Evolutionary conservation across 2,113 vertebrate species (phyloP).

Genomic region (Xiphophorus couchianus): DNA sequence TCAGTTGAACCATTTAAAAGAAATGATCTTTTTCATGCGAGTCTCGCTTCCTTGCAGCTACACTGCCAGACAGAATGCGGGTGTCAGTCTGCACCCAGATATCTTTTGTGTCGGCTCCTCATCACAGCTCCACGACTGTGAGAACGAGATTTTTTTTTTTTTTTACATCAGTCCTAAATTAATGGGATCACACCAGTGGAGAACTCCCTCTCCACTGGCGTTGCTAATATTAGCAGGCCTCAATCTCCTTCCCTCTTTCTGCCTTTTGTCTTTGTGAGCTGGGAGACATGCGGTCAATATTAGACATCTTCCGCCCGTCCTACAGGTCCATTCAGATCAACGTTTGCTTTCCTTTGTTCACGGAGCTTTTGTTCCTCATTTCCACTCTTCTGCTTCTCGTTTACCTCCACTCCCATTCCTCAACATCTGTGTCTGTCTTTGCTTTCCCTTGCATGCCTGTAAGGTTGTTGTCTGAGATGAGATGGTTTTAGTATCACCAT

Average conservation of each 20-base stretch:
- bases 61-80: slow-evolving; percentile 15
- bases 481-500: slow-evolving; percentile 27
- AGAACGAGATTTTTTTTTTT: slow-evolving; percentile 11
- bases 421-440: slow-evolving; percentile 48
- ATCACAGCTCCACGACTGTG: slow-evolving; percentile 33
- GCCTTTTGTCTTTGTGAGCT: slow-evolving; percentile 13
- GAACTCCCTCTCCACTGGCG: slow-evolving; percentile 40
- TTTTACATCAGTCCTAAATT: slow-evolving; percentile 36
- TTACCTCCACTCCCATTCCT: slow-evolving; percentile 18
- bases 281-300: slow-evolving; percentile 70
- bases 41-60: slow-evolving; percentile 31
- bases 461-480: slow-evolving; percentile 19
- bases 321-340: slow-evolving; percentile 24
- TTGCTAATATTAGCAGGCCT: slow-evolving; percentile 64
- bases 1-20: slow-evolving; percentile 27
- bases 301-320: slow-evolving; percentile 67
- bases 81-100: slow-evolving; percentile 12
- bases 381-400: slow-evolving; percentile 32
- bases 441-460: slow-evolving; percentile 39
- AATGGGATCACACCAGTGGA: slow-evolving; percentile 44
- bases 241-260: slow-evolving; percentile 24
- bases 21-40: slow-evolving; percentile 23
- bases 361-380: slow-evolving; percentile 53
- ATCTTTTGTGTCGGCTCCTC: slow-evolving; percentile 34
- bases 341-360: slow-evolving; percentile 58